Evolutionary conservation across 2,888 invertebrate species (phyloP).

Genomic region (Noctua pronuba): DNA sequence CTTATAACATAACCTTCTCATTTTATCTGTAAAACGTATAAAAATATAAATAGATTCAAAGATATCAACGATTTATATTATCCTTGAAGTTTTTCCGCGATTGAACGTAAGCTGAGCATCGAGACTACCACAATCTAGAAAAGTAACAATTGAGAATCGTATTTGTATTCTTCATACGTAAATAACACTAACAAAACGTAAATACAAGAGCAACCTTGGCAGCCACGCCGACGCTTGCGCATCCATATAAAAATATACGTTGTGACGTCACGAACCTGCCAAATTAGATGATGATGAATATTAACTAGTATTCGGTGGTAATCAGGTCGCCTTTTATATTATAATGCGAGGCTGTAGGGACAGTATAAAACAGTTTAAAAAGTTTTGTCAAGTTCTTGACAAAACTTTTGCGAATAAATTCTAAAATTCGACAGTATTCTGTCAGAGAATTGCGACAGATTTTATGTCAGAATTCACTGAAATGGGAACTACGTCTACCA

Average conservation of each 20-base stretch:
- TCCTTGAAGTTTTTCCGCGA: constrained; percentile 68
- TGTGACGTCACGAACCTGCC: constrained; percentile 69
- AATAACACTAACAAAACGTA: constrained; percentile 66
- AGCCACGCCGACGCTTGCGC: constrained; percentile 71
- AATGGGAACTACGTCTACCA: background rate
- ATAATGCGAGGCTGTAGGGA: background rate
- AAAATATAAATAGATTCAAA: constrained; percentile 44
- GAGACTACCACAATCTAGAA: constrained; percentile 36
- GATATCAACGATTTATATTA: constrained; percentile 37
- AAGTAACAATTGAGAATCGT: constrained; percentile 35
- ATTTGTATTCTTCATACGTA: constrained; percentile 48
- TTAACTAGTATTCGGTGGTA: constrained; percentile 26
- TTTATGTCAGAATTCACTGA: constrained; percentile 1
- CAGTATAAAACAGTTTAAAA: background rate
- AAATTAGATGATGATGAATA: constrained; percentile 67
- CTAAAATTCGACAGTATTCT: too few relatives aligned
- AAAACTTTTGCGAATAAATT: background rate
- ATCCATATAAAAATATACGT: constrained; percentile 70
- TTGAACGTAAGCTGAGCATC: constrained; percentile 40
- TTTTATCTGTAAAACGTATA: constrained; percentile 40
- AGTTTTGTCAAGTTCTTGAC: background rate
- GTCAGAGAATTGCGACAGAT: background rate
- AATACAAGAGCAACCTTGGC: constrained; percentile 77
- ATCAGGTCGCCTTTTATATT: constrained; percentile 33
- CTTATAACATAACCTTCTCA: constrained; percentile 41